These are phyloP conservation scores for Hippocampus barbouri DNA, from an alignment of 2,113 vertebrate species.

Conservation along the genomic window DNA sequence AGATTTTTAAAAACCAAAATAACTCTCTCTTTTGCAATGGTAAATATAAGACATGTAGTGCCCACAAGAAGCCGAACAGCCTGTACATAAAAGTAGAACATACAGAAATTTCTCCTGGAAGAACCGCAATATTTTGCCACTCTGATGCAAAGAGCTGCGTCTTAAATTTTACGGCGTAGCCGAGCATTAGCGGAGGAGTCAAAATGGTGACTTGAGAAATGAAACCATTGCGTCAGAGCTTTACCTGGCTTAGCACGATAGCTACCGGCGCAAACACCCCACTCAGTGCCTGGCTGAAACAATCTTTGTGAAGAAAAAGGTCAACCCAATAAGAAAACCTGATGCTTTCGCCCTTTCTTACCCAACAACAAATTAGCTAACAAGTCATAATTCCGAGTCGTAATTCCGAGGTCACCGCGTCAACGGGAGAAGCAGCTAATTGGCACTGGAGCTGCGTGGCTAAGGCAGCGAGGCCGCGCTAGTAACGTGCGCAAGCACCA, in stretches of 20 bases:
- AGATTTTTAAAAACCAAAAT: too few species aligned
- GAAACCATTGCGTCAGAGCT: slow-evolving; percentile 17
- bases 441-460: slow-evolving; percentile 54
- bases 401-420: slow-evolving; percentile 30
- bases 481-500: slow-evolving; percentile 64
- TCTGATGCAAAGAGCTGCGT: neutral
- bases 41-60: too few species aligned
- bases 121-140: neutral
- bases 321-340: slow-evolving; percentile 27
- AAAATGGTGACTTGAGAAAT: slow-evolving; percentile 1
- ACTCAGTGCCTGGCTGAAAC: neutral
- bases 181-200: neutral
- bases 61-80: too few species aligned
- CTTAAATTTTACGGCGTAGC: neutral
- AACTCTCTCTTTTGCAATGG: too few species aligned
- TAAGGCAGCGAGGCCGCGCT: slow-evolving; percentile 41
- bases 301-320: slow-evolving; percentile 11
- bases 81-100: neutral
- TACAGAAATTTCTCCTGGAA: neutral
- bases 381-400: slow-evolving; percentile 59
- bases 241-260: neutral
- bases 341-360: slow-evolving; percentile 30
- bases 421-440: slow-evolving; percentile 64
- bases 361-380: slow-evolving; percentile 67
- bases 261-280: neutral